phyloP scores from a whole-genome alignment of 1,140 invertebrate genomes.

The Acromyrmex charruanus region DNA sequence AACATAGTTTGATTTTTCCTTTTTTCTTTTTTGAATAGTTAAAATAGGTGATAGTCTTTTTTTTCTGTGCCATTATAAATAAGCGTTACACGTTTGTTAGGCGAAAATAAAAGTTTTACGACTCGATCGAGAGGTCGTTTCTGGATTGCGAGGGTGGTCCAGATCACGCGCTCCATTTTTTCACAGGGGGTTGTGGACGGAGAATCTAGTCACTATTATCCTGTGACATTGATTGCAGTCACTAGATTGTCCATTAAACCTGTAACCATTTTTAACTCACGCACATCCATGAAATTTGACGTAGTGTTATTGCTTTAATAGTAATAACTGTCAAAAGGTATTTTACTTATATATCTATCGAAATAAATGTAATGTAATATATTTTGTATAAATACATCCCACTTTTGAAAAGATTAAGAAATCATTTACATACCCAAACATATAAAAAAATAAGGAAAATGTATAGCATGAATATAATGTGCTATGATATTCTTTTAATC shows the following conservation, averaged over 20 bases:
- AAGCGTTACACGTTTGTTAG: conserved; percentile 83
- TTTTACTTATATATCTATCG: background rate
- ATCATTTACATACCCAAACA: background rate
- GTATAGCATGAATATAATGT: background rate
- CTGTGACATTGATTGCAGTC: conserved; percentile 22
- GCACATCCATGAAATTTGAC: background rate
- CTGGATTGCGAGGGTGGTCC: conserved; percentile 33
- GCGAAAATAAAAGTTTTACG: conserved; percentile 84
- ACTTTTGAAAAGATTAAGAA: background rate
- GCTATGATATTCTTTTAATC: background rate
- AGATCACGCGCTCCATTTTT: conserved; percentile 32
- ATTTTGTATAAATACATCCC: background rate
- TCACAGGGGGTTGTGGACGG: background rate
- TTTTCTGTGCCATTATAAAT: conserved; percentile 77
- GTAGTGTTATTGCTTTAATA: background rate
- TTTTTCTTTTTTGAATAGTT: conserved; percentile 8
- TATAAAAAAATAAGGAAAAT: background rate
- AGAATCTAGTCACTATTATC: conserved; percentile 23
- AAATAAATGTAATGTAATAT: conserved; percentile 10
- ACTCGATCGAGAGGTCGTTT: conserved; percentile 77
- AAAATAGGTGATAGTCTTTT: conserved; percentile 16
- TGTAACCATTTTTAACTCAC: conserved; percentile 1
- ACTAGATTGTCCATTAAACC: conserved; percentile 15
- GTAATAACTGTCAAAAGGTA: background rate
- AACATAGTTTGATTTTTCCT: background rate